phyloP scores from a whole-genome alignment of 2,113 vertebrate genomes.

The Rhizomys pruinosus region DNA sequence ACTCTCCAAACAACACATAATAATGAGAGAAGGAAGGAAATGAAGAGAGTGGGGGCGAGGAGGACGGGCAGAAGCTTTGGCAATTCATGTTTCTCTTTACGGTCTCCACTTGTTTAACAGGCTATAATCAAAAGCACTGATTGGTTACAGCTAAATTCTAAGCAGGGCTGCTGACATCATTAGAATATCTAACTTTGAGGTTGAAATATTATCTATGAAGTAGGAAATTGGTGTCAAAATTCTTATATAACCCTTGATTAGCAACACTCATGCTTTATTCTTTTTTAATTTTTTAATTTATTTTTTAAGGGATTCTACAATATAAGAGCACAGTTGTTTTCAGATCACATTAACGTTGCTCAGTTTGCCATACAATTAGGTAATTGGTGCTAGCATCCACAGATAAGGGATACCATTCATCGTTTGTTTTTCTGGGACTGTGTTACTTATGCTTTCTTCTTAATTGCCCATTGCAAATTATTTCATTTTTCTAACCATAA shows the following conservation, averaged over 20 bases:
- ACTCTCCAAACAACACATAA: neutral
- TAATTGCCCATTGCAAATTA: neutral
- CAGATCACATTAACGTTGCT: no score
- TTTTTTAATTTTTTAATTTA: no score
- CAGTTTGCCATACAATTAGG: no score
- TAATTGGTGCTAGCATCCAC: no score
- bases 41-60: neutral
- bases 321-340: no score
- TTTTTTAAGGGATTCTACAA: no score
- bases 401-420: no score
- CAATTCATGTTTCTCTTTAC: neutral
- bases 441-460: neutral
- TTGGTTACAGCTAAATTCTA: neutral
- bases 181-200: neutral
- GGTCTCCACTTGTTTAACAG: conserved; percentile 30
- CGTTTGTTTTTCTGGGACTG: no score
- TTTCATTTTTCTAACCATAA: neutral
- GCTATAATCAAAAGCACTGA: conserved; percentile 19
- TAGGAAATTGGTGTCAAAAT: neutral
- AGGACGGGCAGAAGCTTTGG: neutral
- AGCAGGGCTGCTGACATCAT: neutral
- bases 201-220: neutral
- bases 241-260: neutral
- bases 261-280: neutral
- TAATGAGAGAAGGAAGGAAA: conserved; percentile 24